phyloP scores from a whole-genome alignment of 23 tunicate genomes.

The Phallusia fumigata region DNA sequence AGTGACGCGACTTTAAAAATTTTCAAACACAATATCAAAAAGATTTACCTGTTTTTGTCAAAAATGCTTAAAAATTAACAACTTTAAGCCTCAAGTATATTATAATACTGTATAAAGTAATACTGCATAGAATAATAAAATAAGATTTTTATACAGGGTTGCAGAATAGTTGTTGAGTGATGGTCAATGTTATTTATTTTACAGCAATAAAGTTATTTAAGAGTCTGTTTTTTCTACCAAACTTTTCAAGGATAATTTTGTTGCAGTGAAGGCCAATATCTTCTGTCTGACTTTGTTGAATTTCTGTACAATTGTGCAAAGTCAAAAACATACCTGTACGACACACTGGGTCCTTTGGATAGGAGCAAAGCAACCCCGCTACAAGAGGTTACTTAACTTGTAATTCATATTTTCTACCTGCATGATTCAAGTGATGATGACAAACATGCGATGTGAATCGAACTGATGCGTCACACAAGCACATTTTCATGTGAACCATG shows the following conservation, averaged over 20 bases:
- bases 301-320: not conserved
- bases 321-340: not conserved
- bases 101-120: too few species aligned
- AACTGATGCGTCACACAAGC: not conserved
- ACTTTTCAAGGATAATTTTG: too few species aligned
- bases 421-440: not conserved
- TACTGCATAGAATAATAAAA: too few species aligned
- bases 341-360: slow-evolving; percentile 22
- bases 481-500: not conserved
- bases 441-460: not conserved
- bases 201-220: not conserved
- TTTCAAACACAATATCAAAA: too few species aligned
- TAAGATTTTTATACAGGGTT: too few species aligned
- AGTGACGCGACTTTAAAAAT: slow-evolving; percentile 14
- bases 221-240: not conserved
- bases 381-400: slow-evolving; percentile 2
- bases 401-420: not conserved
- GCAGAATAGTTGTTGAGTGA: too few species aligned
- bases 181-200: too few species aligned
- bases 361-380: slow-evolving; percentile 1
- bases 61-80: too few species aligned
- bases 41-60: too few species aligned
- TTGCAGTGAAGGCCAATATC: not conserved
- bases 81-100: too few species aligned
- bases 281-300: slow-evolving; percentile 16